phyloP scores from a whole-genome alignment of 2,113 vertebrate genomes.

The Bostrychus sinensis region DNA sequence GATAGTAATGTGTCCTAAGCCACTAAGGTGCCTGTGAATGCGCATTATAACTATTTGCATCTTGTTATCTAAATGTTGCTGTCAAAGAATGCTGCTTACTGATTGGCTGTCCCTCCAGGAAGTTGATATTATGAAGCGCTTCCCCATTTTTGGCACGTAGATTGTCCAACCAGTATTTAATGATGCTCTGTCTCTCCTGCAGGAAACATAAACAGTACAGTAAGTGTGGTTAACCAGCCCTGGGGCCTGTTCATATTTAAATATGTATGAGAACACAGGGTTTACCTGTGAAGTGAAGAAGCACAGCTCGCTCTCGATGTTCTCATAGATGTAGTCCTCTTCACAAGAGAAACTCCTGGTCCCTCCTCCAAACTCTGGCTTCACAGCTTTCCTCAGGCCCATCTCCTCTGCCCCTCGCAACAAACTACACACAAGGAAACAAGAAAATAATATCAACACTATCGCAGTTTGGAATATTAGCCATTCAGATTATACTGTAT shows the following conservation, averaged over 20 bases:
- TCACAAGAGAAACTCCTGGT: constrained; percentile 91
- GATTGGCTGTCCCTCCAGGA: constrained; percentile 97
- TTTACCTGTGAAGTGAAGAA: constrained; percentile 97
- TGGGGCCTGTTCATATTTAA: background rate
- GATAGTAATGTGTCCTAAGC: too few species aligned
- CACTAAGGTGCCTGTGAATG: too few species aligned
- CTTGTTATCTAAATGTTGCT: too few species aligned
- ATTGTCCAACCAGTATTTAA: constrained; percentile 96
- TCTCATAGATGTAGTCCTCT: constrained; percentile 97
- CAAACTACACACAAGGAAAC: constrained; percentile 77
- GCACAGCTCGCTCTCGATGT: constrained; percentile 93
- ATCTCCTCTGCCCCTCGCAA: constrained; percentile 94
- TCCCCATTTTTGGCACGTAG: constrained; percentile 94
- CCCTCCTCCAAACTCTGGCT: constrained; percentile 91
- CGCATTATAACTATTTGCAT: too few species aligned
- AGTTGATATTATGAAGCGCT: constrained; percentile 92
- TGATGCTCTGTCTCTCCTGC: constrained; percentile 96
- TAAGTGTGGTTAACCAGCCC: background rate
- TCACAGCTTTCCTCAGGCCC: constrained; percentile 89
- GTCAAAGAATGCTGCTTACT: constrained; percentile 79
- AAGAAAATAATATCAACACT: background rate
- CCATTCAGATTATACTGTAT: background rate
- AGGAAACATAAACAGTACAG: background rate
- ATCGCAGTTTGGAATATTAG: background rate
- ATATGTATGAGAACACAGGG: too few species aligned